These are phyloP conservation scores for Hirundo rustica DNA, from an alignment of 2,797 vertebrate species.

Conservation along the genomic window DNA sequence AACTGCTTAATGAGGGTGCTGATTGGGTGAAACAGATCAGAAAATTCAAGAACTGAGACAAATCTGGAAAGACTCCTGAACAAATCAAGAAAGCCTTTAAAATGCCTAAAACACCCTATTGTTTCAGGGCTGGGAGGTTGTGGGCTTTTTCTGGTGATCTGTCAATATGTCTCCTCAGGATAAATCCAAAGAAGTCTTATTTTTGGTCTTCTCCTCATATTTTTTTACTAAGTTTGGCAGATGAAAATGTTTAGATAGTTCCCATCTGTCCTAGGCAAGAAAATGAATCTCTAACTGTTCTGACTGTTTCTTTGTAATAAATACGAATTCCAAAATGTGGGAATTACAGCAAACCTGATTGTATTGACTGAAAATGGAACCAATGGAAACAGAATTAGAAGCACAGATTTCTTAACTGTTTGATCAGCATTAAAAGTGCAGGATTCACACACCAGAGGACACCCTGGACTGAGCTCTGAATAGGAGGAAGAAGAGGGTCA, in stretches of 20 bases:
- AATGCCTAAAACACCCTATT: background rate
- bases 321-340: background rate
- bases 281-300: background rate
- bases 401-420: background rate
- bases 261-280: background rate
- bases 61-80: background rate
- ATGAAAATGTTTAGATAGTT: background rate
- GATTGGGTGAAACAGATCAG: background rate
- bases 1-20: background rate
- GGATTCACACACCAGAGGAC: background rate
- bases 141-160: background rate
- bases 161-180: background rate
- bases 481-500: background rate
- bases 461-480: background rate
- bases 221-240: background rate
- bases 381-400: background rate
- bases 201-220: background rate
- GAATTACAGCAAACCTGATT: background rate
- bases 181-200: background rate
- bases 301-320: background rate
- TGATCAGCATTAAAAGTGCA: background rate
- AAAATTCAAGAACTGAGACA: background rate
- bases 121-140: background rate
- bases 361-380: background rate
- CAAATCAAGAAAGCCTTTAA: conserved; percentile 2